phyloP scores from a whole-genome alignment of 2,888 invertebrate species.

The Polydrusus tereticollis region DNA sequence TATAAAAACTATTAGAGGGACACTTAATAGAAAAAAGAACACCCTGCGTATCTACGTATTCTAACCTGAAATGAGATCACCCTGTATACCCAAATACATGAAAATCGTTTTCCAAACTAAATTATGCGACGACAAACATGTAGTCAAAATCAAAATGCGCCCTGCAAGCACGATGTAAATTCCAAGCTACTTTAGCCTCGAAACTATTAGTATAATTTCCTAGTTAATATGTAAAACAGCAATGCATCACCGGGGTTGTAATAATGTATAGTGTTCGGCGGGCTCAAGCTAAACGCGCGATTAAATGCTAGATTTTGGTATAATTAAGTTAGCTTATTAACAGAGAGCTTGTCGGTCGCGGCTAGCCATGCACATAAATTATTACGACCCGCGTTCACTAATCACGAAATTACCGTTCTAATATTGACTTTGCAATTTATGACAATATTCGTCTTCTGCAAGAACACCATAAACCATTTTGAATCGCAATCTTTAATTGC shows the following conservation, averaged over 20 bases:
- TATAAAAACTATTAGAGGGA: too few relatives aligned
- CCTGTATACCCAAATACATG: not conserved
- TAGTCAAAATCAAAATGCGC: conserved; percentile 16
- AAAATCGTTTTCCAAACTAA: not conserved
- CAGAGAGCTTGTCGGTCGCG: conserved; percentile 57
- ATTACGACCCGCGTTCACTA: conserved; percentile 52
- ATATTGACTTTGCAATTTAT: conserved; percentile 46
- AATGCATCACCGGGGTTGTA: conserved; percentile 54
- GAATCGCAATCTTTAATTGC: conserved; percentile 34
- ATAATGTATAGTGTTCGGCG: conserved; percentile 52
- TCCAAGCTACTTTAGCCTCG: conserved; percentile 1
- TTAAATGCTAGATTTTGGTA: conserved; percentile 60
- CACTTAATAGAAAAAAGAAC: too few relatives aligned
- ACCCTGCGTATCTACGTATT: too few relatives aligned
- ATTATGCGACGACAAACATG: conserved; percentile 6
- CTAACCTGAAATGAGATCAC: too few relatives aligned
- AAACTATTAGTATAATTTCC: conserved; percentile 55
- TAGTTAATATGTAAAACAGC: conserved; percentile 57
- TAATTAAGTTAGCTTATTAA: conserved; percentile 60
- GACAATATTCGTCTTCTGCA: conserved; percentile 39
- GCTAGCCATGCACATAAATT: conserved; percentile 58
- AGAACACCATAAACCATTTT: conserved; percentile 38
- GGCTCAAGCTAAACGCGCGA: conserved; percentile 56
- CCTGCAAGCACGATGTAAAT: not conserved
- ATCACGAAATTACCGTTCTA: conserved; percentile 49